A percentile compares a stretch with the other conserved stretches of the same genome.
Conservation (phyloP, 2,797 vertebrate species). For the Pantherophis vulpinus region DNA sequence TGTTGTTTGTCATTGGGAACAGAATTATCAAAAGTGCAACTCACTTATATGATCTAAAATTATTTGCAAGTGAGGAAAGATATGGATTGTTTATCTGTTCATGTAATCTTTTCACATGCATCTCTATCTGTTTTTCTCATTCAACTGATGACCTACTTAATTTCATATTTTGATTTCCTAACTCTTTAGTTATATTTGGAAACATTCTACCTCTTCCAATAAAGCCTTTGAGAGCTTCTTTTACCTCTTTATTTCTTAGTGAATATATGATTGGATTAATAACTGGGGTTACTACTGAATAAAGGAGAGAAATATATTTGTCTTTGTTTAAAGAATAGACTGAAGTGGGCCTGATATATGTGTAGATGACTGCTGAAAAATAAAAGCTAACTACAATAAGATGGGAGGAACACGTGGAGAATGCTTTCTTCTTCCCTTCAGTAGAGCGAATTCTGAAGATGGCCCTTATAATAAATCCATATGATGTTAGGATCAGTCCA, state of each 20-base stretch:
- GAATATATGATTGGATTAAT: neutral
- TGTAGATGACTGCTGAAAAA: constrained; percentile 2
- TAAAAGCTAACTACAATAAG: constrained; percentile 16
- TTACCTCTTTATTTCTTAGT: neutral
- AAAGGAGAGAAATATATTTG: neutral
- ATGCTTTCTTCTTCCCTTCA: constrained; percentile 17
- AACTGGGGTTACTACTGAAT: neutral
- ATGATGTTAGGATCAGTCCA: constrained; percentile 41
- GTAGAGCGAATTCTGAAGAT: constrained; percentile 26
- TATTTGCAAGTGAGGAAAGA: neutral
- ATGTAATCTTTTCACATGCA: neutral
- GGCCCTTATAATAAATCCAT: constrained; percentile 30
- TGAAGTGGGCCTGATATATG: neutral
- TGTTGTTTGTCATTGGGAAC: neutral
- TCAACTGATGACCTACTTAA: neutral
- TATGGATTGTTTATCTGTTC: neutral
- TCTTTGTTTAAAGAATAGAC: neutral
- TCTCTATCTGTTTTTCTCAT: neutral
- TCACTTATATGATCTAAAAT: neutral
- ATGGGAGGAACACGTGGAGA: constrained; percentile 16
- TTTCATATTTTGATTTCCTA: neutral
- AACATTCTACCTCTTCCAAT: no score
- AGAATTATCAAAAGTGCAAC: neutral
- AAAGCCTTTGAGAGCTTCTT: neutral
- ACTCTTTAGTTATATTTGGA: neutral